These are phyloP conservation scores for Erannis defoliaria DNA, from an alignment of 2,888 invertebrate species.

Conservation along the genomic window DNA sequence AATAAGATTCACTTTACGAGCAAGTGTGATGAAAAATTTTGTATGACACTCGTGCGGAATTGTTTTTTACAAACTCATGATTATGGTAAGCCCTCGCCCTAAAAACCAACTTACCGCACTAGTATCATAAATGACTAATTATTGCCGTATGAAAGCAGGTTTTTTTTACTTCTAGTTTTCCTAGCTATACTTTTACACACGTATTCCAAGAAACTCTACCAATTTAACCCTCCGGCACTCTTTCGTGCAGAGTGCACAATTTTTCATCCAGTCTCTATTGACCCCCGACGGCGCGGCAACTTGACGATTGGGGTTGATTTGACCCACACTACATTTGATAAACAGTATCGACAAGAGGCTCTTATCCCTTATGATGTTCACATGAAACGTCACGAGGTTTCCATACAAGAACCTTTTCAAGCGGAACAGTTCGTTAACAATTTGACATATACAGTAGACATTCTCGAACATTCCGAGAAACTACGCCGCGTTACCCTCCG, in stretches of 20 bases:
- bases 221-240: slow-evolving; percentile 37
- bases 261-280: slow-evolving; percentile 42
- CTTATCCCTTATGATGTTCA: neutral
- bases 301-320: slow-evolving; percentile 28
- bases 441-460: slow-evolving; percentile 11
- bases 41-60: no score
- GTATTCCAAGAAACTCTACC: slow-evolving; percentile 5
- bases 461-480: slow-evolving; percentile 18
- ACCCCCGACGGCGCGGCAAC: slow-evolving; percentile 32
- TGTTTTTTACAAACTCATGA: no score
- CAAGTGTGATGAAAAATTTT: no score
- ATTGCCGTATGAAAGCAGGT: no score
- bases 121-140: no score
- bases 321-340: slow-evolving; percentile 5
- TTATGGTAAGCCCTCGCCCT: no score
- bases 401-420: neutral
- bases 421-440: neutral
- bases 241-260: slow-evolving; percentile 40
- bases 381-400: neutral
- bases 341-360: slow-evolving; percentile 3
- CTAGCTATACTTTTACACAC: neutral
- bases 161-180: neutral
- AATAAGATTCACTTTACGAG: no score
- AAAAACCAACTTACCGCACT: no score
- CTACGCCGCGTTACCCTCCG: slow-evolving; percentile 23